Percentiles rank a stretch among this genome's conserved stretches.
Conservation (phyloP, 2,113 vertebrate genomes). For the Actenoides hombroni region DNA sequence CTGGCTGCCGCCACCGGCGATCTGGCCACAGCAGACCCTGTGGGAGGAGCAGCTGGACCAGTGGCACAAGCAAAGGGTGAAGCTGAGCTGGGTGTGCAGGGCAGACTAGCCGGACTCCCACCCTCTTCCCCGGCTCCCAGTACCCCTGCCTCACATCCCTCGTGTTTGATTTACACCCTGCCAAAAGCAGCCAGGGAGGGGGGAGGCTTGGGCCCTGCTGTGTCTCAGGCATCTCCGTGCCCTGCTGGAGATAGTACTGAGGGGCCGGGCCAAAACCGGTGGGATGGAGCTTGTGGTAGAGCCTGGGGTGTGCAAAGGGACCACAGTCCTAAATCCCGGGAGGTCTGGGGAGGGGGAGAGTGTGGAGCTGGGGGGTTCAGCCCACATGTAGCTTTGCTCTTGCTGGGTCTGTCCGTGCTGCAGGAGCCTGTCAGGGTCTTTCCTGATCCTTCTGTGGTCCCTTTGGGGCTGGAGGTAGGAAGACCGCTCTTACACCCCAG, state of each 20-base stretch:
- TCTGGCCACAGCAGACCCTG: rapidly evolving
- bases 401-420: rapidly evolving
- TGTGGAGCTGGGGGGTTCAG: background rate
- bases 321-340: background rate
- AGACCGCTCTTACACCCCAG: too few species aligned
- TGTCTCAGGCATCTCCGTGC: background rate
- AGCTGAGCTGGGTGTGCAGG: background rate
- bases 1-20: background rate
- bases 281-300: rapidly evolving
- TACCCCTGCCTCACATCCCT: background rate
- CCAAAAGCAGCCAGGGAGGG: background rate
- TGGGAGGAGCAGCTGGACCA: rapidly evolving
- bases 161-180: conserved; percentile 28
- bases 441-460: background rate
- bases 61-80: background rate
- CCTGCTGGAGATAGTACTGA: rapidly evolving
- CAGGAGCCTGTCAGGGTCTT: rapidly evolving
- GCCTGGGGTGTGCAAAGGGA: background rate
- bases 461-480: background rate
- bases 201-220: background rate
- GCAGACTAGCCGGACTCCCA: background rate
- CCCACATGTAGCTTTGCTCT: background rate
- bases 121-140: background rate
- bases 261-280: background rate
- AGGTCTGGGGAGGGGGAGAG: background rate